phyloP scores from a whole-genome alignment of 2,113 vertebrate species.

The Lathamus discolor region DNA sequence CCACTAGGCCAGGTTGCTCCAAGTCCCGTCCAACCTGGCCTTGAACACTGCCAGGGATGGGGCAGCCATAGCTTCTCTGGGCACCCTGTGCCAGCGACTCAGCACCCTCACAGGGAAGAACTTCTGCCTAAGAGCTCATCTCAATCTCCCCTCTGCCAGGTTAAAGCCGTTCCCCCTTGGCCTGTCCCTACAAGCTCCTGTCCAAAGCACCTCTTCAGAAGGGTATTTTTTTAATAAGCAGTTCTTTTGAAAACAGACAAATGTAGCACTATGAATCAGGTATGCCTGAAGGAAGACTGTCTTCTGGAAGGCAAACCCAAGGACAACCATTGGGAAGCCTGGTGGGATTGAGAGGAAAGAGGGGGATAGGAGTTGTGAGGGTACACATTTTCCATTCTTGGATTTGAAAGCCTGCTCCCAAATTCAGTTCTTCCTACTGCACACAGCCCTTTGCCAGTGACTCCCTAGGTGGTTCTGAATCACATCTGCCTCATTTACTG shows the following conservation, averaged over 20 bases:
- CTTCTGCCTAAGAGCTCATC: not conserved
- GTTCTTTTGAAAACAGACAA: not conserved
- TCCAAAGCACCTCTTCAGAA: not conserved
- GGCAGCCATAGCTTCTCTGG: too few species aligned
- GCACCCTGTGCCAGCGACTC: too few species aligned
- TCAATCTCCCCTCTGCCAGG: not conserved
- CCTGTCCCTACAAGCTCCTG: not conserved
- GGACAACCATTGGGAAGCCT: not conserved
- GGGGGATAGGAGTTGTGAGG: not conserved
- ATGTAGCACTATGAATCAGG: not conserved
- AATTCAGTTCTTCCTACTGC: not conserved
- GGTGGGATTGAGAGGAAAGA: not conserved
- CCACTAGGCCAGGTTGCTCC: not conserved
- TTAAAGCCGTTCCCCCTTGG: not conserved
- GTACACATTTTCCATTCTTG: constrained; percentile 9
- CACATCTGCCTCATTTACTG: constrained; percentile 48
- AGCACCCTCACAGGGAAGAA: not conserved
- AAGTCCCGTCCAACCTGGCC: not conserved
- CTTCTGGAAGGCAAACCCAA: not conserved
- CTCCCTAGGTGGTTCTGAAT: constrained; percentile 51
- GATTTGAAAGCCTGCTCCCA: constrained; percentile 16
- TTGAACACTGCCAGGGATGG: not conserved
- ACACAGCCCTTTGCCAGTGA: not conserved
- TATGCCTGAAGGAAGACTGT: not conserved
- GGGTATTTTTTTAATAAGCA: not conserved